Evolutionary conservation across 2,797 vertebrate species (phyloP), one percentile per base, ranked within the genome.

Genomic region (Glossophaga mutica): DNA sequence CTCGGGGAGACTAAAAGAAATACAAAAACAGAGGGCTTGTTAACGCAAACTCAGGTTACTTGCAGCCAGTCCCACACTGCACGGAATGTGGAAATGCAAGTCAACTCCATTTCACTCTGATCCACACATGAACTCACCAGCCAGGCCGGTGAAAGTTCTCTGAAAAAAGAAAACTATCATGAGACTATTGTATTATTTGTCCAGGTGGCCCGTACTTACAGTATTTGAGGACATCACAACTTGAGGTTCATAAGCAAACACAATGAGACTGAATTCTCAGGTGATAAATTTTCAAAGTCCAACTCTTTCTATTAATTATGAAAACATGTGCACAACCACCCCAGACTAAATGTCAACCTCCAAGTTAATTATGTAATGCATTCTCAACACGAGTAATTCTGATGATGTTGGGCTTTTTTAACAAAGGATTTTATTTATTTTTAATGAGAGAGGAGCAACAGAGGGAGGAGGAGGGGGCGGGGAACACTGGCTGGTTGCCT

Each of bases 1-100:
- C 99, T 98, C 99, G 98, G n/a, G 99, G 99, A 96, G 99, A 99
- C 99, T 99, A 96, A 96, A 98, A 98, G 96, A 98, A 74, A 90
- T 95, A 93, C 71, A 95, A 71, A 96, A 76, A 96, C 95, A 95
- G 90, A 65, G 96, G 34, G 97, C 21, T 97, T 21, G 48, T 97
- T 94, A 94, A 93, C 18, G 71, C 77, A 88, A 93, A 52, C 71
- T 84, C 32, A 42, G 39, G 57, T 57, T 74, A 91, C 71, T 24
- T 42, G 21, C 5, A 82, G 79, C 65, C 86, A 73, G 71, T 48
- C 39, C 32, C 57, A 74, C 86, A 94, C 37, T 67, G 18, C 89
- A 94, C 29, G 52, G 50, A 82, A 93, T 37, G 50, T 21, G 67
- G 48, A 93, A 65, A n/a, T 21, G n/a, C 32, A 88, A 85, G 16